A percentile compares a stretch with the other conserved stretches of the same genome.
phyloP scores from a whole-genome alignment of 1,140 invertebrate species.

The Popillia japonica region DNA sequence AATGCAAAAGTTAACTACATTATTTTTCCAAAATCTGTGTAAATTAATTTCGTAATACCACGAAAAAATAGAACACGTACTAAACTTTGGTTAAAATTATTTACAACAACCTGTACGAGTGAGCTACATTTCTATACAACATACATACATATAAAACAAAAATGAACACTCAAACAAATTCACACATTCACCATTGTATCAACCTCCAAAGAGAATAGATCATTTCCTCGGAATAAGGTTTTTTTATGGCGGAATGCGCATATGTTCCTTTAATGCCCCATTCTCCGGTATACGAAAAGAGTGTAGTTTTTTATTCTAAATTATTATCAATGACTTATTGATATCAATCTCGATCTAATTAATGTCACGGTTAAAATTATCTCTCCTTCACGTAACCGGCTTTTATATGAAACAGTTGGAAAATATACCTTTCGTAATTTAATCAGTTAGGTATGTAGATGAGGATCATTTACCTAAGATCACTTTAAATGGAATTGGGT shows the following conservation, averaged over 20 bases:
- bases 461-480: too few relatives aligned
- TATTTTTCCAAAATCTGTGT: neutral
- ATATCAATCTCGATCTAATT: too few relatives aligned
- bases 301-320: neutral
- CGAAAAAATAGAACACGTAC: neutral
- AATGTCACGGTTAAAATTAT: too few relatives aligned
- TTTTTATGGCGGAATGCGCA: neutral
- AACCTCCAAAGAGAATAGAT: neutral
- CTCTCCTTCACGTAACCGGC: too few relatives aligned
- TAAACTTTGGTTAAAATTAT: constrained; percentile 25
- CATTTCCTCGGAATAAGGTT: neutral
- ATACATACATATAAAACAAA: neutral
- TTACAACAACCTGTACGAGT: constrained; percentile 33
- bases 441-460: too few relatives aligned
- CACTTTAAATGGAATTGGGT: too few relatives aligned
- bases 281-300: neutral
- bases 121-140: constrained; percentile 6
- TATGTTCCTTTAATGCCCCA: neutral
- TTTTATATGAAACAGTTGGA: too few relatives aligned
- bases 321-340: neutral
- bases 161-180: neutral
- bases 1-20: neutral
- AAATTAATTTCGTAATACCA: neutral
- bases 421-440: too few relatives aligned
- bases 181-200: neutral